Evolutionary conservation across 23 tunicate species (phyloP).

Genomic region (Trididemnum clinides): DNA sequence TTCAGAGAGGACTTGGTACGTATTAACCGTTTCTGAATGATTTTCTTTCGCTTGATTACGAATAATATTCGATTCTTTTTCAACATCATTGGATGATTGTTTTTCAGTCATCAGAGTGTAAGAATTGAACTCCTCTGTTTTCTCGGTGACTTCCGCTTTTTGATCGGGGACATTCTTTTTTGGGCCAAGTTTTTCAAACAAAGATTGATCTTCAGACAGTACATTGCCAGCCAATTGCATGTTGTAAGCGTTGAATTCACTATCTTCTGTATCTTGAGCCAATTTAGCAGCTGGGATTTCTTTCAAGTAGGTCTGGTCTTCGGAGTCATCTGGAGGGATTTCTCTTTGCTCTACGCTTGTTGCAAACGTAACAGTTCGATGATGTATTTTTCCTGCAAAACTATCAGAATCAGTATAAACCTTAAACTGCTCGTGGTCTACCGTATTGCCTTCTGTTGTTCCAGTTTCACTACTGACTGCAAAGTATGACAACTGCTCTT

Average conservation of each 20-base stretch:
- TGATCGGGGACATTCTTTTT: too few species aligned
- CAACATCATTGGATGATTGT: too few species aligned
- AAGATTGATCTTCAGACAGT: too few species aligned
- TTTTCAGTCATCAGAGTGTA: neutral
- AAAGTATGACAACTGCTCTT: neutral
- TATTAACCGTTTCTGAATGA: too few species aligned
- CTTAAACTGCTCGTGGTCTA: neutral
- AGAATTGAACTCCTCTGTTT: neutral
- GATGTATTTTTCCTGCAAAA: neutral
- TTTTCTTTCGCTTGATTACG: too few species aligned
- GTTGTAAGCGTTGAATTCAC: neutral
- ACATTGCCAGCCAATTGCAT: neutral
- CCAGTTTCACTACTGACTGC: neutral
- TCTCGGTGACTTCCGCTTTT: too few species aligned
- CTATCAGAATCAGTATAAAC: neutral
- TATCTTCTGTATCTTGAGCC: neutral
- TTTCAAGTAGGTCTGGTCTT: constrained; percentile 15
- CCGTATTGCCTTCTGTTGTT: neutral
- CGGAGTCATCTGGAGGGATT: constrained; percentile 30
- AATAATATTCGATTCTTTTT: too few species aligned
- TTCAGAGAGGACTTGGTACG: too few species aligned
- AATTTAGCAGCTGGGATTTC: constrained; percentile 7
- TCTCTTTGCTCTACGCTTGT: constrained; percentile 26
- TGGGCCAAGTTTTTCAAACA: too few species aligned
- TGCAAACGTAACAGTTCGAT: constrained; percentile 40